These are phyloP conservation scores for Tanypteryx hageni DNA, from an alignment of 2,888 invertebrate genomes.

Conservation along the genomic window DNA sequence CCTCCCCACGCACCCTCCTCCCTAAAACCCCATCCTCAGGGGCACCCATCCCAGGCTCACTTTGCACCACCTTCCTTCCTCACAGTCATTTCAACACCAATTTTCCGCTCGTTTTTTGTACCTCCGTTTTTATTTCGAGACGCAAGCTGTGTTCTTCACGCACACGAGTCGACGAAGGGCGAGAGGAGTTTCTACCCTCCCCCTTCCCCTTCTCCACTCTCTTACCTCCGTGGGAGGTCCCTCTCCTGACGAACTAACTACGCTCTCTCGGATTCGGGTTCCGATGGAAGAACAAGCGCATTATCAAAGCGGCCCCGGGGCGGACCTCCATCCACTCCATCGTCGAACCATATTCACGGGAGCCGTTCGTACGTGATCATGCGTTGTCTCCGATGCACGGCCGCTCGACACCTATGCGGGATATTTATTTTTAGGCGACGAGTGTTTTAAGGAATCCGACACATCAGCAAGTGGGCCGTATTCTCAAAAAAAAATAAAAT, in stretches of 20 bases:
- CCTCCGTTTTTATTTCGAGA: slow-evolving; percentile 7
- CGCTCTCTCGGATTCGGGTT: slow-evolving; percentile 13
- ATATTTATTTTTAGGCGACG: no score
- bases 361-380: background rate
- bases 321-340: no score
- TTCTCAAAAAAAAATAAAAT: no score
- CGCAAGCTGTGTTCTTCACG: slow-evolving; percentile 58
- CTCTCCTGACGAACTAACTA: slow-evolving; percentile 54
- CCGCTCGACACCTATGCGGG: background rate
- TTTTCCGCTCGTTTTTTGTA: slow-evolving; percentile 42
- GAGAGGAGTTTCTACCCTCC: slow-evolving; percentile 21
- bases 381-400: background rate
- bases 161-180: slow-evolving; percentile 20
- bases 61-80: slow-evolving; percentile 32
- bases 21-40: background rate
- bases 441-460: no score
- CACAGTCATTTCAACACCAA: slow-evolving; percentile 51
- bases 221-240: slow-evolving; percentile 47
- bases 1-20: slow-evolving; percentile 32
- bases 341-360: background rate
- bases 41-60: slow-evolving; percentile 31
- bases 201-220: background rate
- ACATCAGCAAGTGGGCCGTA: no score
- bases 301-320: background rate
- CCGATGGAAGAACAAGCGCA: slow-evolving; percentile 31